phyloP scores from a whole-genome alignment of 2,888 invertebrate genomes.

The Icerya purchasi region DNA sequence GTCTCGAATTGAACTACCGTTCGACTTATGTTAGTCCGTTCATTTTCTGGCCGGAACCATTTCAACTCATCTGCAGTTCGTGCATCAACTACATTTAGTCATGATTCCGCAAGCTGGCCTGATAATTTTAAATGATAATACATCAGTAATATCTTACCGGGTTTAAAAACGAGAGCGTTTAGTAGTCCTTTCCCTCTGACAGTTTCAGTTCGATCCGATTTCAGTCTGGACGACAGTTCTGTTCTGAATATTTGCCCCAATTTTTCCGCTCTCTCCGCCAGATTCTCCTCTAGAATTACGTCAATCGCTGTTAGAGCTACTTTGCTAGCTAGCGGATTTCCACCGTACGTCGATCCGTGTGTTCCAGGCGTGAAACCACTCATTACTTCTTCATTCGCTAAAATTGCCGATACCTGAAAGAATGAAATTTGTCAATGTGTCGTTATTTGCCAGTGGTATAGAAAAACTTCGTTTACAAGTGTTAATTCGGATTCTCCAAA shows the following conservation, averaged over 20 bases:
- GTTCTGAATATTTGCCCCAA: constrained; percentile 49
- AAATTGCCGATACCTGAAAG: constrained; percentile 26
- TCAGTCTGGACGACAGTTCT: constrained; percentile 46
- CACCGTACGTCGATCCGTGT: constrained; percentile 94
- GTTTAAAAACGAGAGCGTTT: constrained; percentile 64
- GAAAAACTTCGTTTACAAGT: no score
- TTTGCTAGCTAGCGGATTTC: constrained; percentile 75
- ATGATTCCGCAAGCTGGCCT: no score
- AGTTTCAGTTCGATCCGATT: constrained; percentile 44
- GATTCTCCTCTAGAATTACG: constrained; percentile 65
- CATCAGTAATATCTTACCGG: no score
- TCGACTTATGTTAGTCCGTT: no score
- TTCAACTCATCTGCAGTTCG: no score
- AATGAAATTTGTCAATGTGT: no score
- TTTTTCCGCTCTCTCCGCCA: constrained; percentile 59
- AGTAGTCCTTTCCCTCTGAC: constrained; percentile 79
- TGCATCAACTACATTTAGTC: no score
- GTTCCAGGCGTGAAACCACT: constrained; percentile 70
- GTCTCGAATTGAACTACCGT: no score
- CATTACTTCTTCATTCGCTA: constrained; percentile 71
- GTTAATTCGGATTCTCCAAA: no score
- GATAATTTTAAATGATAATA: no score
- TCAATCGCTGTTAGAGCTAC: constrained; percentile 70
- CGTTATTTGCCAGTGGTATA: no score
- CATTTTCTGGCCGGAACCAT: no score